Conservation (phyloP, 2,888 invertebrate genomes). For the Drosophila suboccidentalis region DNA sequence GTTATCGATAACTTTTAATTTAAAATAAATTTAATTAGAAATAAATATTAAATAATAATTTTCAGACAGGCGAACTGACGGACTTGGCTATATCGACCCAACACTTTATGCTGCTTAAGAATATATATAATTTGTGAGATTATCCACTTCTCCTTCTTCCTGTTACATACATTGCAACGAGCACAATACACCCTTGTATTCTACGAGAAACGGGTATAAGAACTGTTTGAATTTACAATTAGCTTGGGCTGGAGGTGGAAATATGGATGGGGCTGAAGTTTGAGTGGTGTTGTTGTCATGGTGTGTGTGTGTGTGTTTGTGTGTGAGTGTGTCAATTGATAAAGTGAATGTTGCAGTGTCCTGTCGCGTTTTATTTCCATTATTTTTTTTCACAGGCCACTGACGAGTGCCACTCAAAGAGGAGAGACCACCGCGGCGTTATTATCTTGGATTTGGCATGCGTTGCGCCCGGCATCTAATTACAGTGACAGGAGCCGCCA, state of each 20-base stretch:
- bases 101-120: too few species aligned
- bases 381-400: constrained; percentile 61
- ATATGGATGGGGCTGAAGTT: constrained; percentile 13
- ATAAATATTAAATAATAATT: too few species aligned
- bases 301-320: constrained; percentile 37
- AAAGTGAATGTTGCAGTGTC: constrained; percentile 71
- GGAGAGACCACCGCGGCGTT: constrained; percentile 75
- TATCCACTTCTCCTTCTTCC: neutral
- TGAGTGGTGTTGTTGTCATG: constrained; percentile 65
- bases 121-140: too few species aligned
- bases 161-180: neutral
- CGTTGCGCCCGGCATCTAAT: constrained; percentile 75
- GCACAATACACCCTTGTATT: neutral
- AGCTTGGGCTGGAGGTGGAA: constrained; percentile 55
- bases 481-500: constrained; percentile 58
- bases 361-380: constrained; percentile 58
- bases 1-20: too few species aligned
- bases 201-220: constrained; percentile 6
- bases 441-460: constrained; percentile 76
- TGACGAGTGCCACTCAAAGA: constrained; percentile 73
- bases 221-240: constrained; percentile 79
- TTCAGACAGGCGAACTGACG: too few species aligned
- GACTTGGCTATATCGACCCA: too few species aligned
- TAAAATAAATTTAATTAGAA: too few species aligned
- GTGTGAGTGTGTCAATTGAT: constrained; percentile 66